phyloP scores from a whole-genome alignment of 1,140 invertebrate species.

The Homalodisca vitripennis region DNA sequence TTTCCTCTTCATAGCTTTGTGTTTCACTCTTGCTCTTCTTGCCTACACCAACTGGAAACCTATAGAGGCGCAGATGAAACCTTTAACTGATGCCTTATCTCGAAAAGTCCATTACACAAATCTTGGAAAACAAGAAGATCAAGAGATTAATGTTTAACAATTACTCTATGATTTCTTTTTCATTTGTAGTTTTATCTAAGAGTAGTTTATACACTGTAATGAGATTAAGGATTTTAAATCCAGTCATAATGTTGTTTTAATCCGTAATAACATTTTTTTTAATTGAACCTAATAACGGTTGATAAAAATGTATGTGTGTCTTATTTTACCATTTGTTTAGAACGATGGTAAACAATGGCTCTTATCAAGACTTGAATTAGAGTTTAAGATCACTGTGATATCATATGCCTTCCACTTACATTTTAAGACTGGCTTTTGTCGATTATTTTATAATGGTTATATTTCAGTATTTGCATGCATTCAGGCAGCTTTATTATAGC shows the following conservation, averaged over 20 bases:
- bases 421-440: too few species aligned
- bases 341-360: too few species aligned
- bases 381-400: too few species aligned
- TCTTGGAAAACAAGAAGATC: constrained; percentile 56
- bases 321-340: too few species aligned
- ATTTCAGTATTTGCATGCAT: too few species aligned
- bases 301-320: too few species aligned
- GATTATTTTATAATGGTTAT: too few species aligned
- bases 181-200: not conserved
- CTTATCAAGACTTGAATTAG: too few species aligned
- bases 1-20: constrained; percentile 56
- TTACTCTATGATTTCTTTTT: not conserved
- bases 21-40: constrained; percentile 55
- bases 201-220: not conserved
- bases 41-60: constrained; percentile 60
- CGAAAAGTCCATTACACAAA: constrained; percentile 73
- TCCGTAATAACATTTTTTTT: not conserved
- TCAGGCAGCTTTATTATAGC: too few species aligned
- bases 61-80: constrained; percentile 58
- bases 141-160: constrained; percentile 49
- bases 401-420: too few species aligned
- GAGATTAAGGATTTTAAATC: not conserved
- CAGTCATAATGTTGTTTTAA: not conserved
- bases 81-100: constrained; percentile 62
- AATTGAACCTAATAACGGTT: not conserved